Evolutionary conservation across 2,888 invertebrate species (phyloP).

Genomic region (Diaperis boleti): DNA sequence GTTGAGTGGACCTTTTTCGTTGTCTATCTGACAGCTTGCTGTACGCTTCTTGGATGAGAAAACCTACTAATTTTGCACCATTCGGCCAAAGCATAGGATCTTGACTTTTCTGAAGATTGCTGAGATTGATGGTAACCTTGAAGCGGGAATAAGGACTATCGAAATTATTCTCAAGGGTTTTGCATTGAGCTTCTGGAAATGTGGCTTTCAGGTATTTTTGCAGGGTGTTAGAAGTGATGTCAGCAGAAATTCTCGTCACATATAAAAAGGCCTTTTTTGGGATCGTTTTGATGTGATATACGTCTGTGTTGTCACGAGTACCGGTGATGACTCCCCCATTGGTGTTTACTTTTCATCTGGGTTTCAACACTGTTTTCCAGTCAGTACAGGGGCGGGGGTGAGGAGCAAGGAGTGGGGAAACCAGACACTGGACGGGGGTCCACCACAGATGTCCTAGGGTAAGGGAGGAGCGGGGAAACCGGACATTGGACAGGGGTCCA

Average conservation of each 20-base stretch:
- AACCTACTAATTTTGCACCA: conserved; percentile 3
- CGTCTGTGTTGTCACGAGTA: not conserved
- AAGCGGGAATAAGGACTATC: not conserved
- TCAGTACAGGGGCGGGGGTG: too few species aligned
- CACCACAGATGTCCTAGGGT: too few species aligned
- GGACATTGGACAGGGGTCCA: too few species aligned
- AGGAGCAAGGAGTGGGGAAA: too few species aligned
- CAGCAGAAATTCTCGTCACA: not conserved
- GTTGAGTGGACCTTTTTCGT: too few species aligned
- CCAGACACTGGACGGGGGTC: too few species aligned
- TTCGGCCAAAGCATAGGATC: conserved; percentile 1
- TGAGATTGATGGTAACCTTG: not conserved
- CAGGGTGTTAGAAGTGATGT: not conserved
- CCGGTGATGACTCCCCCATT: too few species aligned
- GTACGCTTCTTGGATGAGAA: not conserved
- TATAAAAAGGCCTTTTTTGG: not conserved
- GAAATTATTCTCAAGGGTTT: conserved; percentile 1
- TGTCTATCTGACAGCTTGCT: too few species aligned
- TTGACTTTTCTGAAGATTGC: not conserved
- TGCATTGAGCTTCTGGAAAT: not conserved
- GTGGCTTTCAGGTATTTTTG: not conserved
- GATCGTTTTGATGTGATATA: not conserved
- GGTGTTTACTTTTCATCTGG: too few species aligned
- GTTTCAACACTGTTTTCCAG: too few species aligned
- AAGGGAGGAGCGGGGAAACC: too few species aligned